Conservation (phyloP, 2,113 vertebrate genomes). For the Garra rufa region DNA sequence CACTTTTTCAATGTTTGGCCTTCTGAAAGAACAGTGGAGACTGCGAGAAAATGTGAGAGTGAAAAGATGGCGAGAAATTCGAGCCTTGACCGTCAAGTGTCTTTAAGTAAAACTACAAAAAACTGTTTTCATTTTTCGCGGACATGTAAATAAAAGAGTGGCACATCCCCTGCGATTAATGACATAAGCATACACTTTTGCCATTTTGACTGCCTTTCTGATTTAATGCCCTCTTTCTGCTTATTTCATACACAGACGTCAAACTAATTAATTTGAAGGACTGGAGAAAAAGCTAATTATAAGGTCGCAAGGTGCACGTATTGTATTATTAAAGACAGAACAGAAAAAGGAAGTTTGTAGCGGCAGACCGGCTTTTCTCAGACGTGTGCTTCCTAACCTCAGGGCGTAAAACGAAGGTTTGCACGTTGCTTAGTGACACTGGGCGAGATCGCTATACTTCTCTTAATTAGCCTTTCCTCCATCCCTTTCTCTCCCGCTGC, state of each 20-base stretch:
- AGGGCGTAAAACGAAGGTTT: slow-evolving; percentile 16
- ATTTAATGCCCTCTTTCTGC: background rate
- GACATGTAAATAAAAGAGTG: slow-evolving; percentile 17
- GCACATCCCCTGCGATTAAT: slow-evolving; percentile 13
- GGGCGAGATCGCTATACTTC: slow-evolving; percentile 24
- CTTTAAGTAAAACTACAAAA: no score
- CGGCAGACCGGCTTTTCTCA: background rate
- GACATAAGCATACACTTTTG: background rate
- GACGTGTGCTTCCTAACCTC: slow-evolving; percentile 29
- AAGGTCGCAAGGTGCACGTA: slow-evolving; percentile 11
- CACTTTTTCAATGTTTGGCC: background rate
- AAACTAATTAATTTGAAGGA: slow-evolving; percentile 40
- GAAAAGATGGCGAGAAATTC: no score
- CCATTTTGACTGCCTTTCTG: slow-evolving; percentile 7
- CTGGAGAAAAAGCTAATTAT: slow-evolving; percentile 31
- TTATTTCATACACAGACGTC: slow-evolving; percentile 13
- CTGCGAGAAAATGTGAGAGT: background rate
- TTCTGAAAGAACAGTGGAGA: background rate
- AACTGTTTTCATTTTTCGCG: background rate
- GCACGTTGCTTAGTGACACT: slow-evolving; percentile 38
- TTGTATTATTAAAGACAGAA: slow-evolving; percentile 20
- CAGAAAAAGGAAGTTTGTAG: background rate
- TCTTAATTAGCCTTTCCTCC: slow-evolving; percentile 37
- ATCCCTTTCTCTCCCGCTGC: slow-evolving; percentile 14
- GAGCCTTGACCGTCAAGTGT: no score